These are phyloP conservation scores for Rotaria magnacalcarata DNA, from an alignment of 2,888 invertebrate genomes.

Conservation along the genomic window DNA sequence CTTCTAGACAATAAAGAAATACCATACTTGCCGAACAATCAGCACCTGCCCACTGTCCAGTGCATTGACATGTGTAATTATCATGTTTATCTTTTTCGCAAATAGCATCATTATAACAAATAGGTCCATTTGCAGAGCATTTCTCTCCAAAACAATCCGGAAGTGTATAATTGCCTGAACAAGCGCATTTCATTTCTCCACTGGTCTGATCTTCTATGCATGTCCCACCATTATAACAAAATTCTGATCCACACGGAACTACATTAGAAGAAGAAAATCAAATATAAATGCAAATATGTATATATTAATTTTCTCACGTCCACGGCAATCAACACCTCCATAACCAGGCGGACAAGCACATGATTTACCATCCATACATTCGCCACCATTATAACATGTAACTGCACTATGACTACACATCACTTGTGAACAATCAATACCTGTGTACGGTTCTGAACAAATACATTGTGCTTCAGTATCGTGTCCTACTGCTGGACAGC, in stretches of 20 bases:
- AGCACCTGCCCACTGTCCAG: neutral
- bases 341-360: constrained; percentile 8
- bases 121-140: neutral
- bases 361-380: neutral
- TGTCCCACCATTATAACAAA: neutral
- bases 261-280: neutral
- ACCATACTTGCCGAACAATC: neutral
- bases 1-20: neutral
- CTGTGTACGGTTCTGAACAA: neutral
- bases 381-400: neutral
- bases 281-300: too few species aligned
- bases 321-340: neutral
- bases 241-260: constrained; percentile 1
- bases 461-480: neutral
- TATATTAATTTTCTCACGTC: neutral
- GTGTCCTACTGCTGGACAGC: neutral
- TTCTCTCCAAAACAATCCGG: neutral
- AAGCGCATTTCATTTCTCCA: neutral
- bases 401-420: neutral
- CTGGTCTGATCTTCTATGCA: neutral
- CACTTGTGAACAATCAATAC: neutral
- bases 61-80: neutral
- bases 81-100: neutral
- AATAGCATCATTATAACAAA: neutral
- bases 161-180: neutral